phyloP scores from a whole-genome alignment of 2,888 invertebrate species.

The Drosophila barbarae region DNA sequence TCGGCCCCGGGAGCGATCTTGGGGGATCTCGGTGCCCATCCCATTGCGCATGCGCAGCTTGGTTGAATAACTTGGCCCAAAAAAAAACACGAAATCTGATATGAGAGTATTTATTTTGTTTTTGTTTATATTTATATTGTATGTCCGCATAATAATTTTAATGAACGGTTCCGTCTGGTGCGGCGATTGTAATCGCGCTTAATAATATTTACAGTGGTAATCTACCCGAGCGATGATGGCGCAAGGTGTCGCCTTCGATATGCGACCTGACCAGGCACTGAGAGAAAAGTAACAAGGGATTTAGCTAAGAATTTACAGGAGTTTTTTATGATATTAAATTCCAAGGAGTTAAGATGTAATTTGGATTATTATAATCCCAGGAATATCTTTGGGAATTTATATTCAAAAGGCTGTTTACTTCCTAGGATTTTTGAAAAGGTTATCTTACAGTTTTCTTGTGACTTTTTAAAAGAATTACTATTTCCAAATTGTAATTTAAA shows the following conservation, averaged over 20 bases:
- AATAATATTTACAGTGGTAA: constrained; percentile 77
- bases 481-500: not conserved
- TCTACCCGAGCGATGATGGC: constrained; percentile 51
- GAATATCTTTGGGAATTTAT: not conserved
- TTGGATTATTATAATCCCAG: not conserved
- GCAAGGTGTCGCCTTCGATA: constrained; percentile 66
- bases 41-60: constrained; percentile 66
- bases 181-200: constrained; percentile 68
- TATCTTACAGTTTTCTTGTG: too few species aligned
- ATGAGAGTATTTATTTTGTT: constrained; percentile 17
- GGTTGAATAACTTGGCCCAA: constrained; percentile 25
- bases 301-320: too few species aligned
- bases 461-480: not conserved
- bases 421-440: too few species aligned
- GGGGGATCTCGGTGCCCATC: not conserved
- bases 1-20: constrained; percentile 14
- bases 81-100: constrained; percentile 58
- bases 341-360: not conserved
- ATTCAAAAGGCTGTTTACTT: too few species aligned
- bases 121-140: constrained; percentile 10
- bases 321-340: not conserved
- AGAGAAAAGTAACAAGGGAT: not conserved
- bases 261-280: constrained; percentile 25
- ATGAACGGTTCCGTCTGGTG: constrained; percentile 62
- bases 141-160: constrained; percentile 50